Evolutionary conservation across 2,113 vertebrate species (phyloP), one percentile per base, ranked within the genome.

Genomic region (Sporophila hypoxantha): DNA sequence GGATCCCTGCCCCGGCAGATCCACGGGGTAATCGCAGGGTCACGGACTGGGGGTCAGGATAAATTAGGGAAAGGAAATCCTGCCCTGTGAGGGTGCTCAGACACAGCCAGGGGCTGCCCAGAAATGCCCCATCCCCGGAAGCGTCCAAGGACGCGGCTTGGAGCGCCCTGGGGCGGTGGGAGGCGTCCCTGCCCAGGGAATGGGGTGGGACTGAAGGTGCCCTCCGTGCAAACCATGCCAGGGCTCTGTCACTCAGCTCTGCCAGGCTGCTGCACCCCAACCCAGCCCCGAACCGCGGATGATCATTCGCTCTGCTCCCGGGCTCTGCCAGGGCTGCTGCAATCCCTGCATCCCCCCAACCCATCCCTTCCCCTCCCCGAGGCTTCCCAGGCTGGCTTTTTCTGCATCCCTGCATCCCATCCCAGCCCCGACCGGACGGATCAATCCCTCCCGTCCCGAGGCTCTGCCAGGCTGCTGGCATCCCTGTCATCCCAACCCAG

Each of bases 21-120:
- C 46, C 36, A 0, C 1, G 5, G 65, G 55, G 17, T 6, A 9
- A 22, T 5, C 29, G 27, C 4, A 1, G 25, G 17, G 20, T 25
- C 25, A 5, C 3, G 27, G 46, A 36, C 1, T 15, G 42, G 14
- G 34, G 10, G 34, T 17, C 20, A 1, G 36, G 39, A 12, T 16
- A 4, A 17, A 60, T 10, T 6, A 3, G 2, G 20, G 37, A 6
- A 10, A 30, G 26, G 6, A 42, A 42, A 61, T 6, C 13, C 30
- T 30, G 14, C 32, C 46, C 32, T 13, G 32, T 5, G 66, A 19
- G 36, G 14, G 49, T 3, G n/a, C 16, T 7, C 50, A 23, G 26
- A 16, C 30, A 1, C 65, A 9, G 44, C 36, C 9, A 15, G 18
- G 22, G 47, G 26, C 1, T 17, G 26, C 20, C 26, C 55, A 7